Evolutionary conservation across 2,113 vertebrate species (phyloP).

Genomic region (Indicator indicator): DNA sequence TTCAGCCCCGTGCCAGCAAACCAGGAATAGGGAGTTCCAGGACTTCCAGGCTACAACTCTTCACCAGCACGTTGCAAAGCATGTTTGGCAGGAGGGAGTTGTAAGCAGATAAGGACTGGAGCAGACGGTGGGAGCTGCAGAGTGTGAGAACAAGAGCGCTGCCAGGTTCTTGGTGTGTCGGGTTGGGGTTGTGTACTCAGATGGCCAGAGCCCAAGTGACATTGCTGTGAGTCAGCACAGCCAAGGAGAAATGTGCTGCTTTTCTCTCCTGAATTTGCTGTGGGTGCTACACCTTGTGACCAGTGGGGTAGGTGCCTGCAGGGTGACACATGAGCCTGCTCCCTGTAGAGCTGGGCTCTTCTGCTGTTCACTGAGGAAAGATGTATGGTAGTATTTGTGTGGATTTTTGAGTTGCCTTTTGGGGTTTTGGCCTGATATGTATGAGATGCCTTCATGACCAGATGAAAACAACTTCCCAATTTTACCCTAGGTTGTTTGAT

Average conservation of each 20-base stretch:
- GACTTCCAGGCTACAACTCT: not conserved
- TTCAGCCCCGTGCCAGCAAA: not conserved
- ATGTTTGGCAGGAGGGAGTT: not conserved
- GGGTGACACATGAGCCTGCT: accelerated
- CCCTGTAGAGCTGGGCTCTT: not conserved
- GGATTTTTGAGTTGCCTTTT: not conserved
- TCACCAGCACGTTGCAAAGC: not conserved
- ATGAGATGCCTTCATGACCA: not conserved
- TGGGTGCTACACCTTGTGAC: not conserved
- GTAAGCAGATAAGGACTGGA: not conserved
- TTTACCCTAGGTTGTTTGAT: not conserved
- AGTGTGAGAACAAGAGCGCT: not conserved
- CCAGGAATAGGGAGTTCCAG: not conserved
- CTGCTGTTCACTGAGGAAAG: not conserved
- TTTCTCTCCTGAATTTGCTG: not conserved
- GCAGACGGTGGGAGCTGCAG: not conserved
- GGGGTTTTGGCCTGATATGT: not conserved
- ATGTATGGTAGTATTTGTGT: accelerated
- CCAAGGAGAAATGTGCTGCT: not conserved
- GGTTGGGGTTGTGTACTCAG: not conserved
- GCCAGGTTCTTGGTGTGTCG: not conserved
- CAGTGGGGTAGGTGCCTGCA: accelerated
- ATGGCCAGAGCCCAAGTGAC: accelerated
- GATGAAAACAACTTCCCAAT: not conserved
- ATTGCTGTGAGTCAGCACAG: not conserved